Base-by-base conservation (phyloP, 1,140 invertebrate genomes). In the Drosophila tristis region DNA sequence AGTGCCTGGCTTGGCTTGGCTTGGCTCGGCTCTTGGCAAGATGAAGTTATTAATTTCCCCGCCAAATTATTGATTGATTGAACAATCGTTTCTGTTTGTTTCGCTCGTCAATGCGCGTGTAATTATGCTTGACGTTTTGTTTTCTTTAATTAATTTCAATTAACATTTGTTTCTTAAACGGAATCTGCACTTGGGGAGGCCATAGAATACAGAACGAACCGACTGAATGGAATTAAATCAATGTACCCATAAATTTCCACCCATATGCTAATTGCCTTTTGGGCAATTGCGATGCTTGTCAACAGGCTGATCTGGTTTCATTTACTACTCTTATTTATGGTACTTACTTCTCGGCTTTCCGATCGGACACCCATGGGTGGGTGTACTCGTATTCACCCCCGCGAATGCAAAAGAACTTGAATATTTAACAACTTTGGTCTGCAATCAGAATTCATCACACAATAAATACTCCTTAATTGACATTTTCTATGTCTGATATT, bases 201-300 rank as follows among this genome's bases (percentile, higher is more conserved):
- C 4, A 26, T 26, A 5, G 26, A 26, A 79, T 54, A 72, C 71
- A 75, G 73, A 66, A 79, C 45, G 13, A 20, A 2, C 9, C 16
- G 26, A 43, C 9, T 71, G 63, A 82, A 62, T 67, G 39, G 58
- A 80, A 81, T 31, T 78, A 81, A 80, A 80, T 78, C 26, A 82
- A 82, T 82, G 82, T 63, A 65, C 74, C 80, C 20, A 81, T 81
- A 82, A 82, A 81, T 81, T 81, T 82, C 11, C 15, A 35, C 66
- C 57, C 45, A 60, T 82, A 78, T 82, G 73, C 78, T 81, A 77
- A 77, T 80, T 81, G 78, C 51, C 55, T 59, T 75, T 31, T n/a
- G 51, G 71, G 48, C 54, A 54, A 63, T 57, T 78, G 74, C 73
- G 64, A 58, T 70, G 29, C 60, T 63, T 79, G 77, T 80, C 78